These are phyloP conservation scores for Clupea harengus DNA, from an alignment of 2,113 vertebrate species.

Conservation along the genomic window DNA sequence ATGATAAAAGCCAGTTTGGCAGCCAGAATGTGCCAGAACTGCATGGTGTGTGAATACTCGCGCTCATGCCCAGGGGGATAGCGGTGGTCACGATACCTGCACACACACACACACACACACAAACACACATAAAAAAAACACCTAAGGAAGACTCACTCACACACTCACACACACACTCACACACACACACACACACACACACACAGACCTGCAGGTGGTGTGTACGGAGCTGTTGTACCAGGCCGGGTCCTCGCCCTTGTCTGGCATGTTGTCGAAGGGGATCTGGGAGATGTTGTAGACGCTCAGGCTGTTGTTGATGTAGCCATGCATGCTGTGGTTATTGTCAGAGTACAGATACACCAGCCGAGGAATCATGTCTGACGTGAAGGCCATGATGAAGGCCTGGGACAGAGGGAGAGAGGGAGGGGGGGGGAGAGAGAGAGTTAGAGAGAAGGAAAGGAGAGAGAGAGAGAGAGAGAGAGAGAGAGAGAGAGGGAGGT, in stretches of 20 bases:
- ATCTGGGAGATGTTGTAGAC: constrained; percentile 73
- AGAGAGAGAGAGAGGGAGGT: too few species aligned
- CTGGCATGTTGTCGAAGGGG: constrained; percentile 52
- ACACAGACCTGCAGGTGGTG: constrained; percentile 74
- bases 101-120: not conserved
- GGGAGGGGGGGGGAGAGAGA: not conserved
- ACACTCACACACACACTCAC: not conserved
- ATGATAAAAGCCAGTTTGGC: constrained; percentile 93
- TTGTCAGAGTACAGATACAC: constrained; percentile 89
- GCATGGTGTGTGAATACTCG: constrained; percentile 87
- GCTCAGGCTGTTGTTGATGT: constrained; percentile 81
- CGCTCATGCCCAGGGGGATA: constrained; percentile 81
- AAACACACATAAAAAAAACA: too few species aligned
- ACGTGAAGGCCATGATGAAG: constrained; percentile 95
- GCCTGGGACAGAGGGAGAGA: constrained; percentile 56
- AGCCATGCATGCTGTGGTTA: constrained; percentile 75
- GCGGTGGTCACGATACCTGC: constrained; percentile 91
- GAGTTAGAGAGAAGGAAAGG: not conserved
- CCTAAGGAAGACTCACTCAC: too few species aligned
- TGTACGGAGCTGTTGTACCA: constrained; percentile 48
- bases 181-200: not conserved
- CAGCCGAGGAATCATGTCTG: constrained; percentile 94
- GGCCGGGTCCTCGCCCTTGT: constrained; percentile 42
- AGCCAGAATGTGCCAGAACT: constrained; percentile 96
- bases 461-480: too few species aligned